Evolutionary conservation across 2,797 vertebrate species (phyloP), one percentile per base, ranked within the genome.

Genomic region (Xerus rutilus): DNA sequence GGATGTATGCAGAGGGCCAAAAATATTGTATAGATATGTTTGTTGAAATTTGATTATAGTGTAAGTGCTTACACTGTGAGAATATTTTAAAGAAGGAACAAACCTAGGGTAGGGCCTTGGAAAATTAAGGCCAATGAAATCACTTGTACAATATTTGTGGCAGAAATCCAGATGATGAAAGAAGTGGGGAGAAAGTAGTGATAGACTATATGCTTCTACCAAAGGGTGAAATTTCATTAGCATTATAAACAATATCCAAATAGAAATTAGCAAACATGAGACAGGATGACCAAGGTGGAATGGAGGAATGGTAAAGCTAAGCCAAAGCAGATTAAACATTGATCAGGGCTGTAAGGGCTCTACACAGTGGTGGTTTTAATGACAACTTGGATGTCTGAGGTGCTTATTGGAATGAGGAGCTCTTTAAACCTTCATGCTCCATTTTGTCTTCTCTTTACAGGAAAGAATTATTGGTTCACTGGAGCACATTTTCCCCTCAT

Each of bases 11-110:
- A 64, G 10, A 82, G 17, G 25, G 70, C 72, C 21, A 72, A 23
- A 95, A 52, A 57, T 89, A 74, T 32, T 32, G 0, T 59, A 14
- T 49, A 89, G 52, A 8, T 69, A 79, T 91, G 11, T 87, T 92
- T 15, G 65, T n/a, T 81, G 25, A 87, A 82, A 94, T 70, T 87
- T 83, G 17, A 87, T 90, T 79, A 39, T 49, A 94, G 18, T 47
- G 25, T 35, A 92, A 87, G 12, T 57, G 7, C 14, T n/a, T 64
- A 21, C 15, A 89, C 8, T 64, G 30, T 54, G 28, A 67, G 28
- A 83, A 83, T 92, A 52, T 65, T 94, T 94, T 87, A 1, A 52
- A 47, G n/a, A 43, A 81, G 43, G 52, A 69, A 32, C 28, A 20
- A 79, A 70, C 49, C 25, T 81, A 23, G 70, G 21, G 23, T 39